Evolutionary conservation across 2,888 invertebrate species (phyloP), one percentile per base, ranked within the genome.

Genomic region (Helobdella robusta): DNA sequence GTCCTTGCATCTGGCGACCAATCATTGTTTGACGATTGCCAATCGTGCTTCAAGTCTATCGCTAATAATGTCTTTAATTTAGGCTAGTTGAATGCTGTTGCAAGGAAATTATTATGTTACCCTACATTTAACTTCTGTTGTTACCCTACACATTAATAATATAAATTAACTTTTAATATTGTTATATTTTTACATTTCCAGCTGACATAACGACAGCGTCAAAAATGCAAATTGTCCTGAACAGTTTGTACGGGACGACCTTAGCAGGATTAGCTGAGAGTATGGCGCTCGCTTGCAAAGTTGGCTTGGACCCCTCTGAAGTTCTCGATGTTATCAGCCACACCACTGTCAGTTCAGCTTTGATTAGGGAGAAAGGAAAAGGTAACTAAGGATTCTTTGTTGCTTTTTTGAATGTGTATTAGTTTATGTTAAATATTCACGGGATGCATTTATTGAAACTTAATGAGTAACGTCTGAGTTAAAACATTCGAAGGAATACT

Each of bases 261-360:
- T 30, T 62, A 2, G 40, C 62, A 18, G 62, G 62, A 3, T 50
- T 62, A 11, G 62, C 62, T 3, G 62, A 62, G 50, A 46, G 62
- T 4, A 48, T 62, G 23, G 48, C 62, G n/a, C 62, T 62, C 20
- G 62, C 62, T 15, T 62, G 50, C 8, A 62, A 62, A 50, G 46
- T 62, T 0, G 62, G 62, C 32, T 30, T 62, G 11, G 62, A 62
- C n/a, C 62, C 62, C 15, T 44, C 62, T 1, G 62, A 62, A 50
- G 62, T 62, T 46, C 50, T 62, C n/a, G 62, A 62, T n/a, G 50
- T 62, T 32, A 30, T 62, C 46, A 32, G 50, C 28, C 62, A 62
- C 62, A 40, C 62, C n/a, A 46, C 44, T 30, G 62, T 32, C 2
- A 62, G 23, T 30, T 62, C 62, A 11, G 15, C 50, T 6, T 50